Percentiles rank a stretch among this genome's conserved stretches.
phyloP scores from a whole-genome alignment of 2,888 invertebrate genomes.

The Nymphalis polychloros region DNA sequence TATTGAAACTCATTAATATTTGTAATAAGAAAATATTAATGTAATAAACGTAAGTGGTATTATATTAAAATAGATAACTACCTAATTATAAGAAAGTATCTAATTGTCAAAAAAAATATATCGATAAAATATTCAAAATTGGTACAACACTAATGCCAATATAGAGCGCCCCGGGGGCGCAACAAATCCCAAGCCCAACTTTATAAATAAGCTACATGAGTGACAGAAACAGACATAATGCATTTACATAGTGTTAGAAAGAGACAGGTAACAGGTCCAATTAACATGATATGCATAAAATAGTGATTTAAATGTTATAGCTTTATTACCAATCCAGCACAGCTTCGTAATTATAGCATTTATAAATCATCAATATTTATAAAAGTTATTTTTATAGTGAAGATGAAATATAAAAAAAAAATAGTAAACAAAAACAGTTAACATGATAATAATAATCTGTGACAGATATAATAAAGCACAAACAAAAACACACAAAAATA shows the following conservation, averaged over 20 bases:
- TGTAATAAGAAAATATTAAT: too few species aligned
- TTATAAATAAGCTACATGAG: conserved; percentile 63
- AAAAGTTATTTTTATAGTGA: neutral
- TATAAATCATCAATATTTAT: neutral
- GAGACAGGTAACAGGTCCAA: conserved; percentile 47
- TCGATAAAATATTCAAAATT: conserved; percentile 35
- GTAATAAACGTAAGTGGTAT: too few species aligned
- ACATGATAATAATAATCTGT: neutral
- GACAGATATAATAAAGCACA: conserved; percentile 9
- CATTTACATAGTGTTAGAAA: conserved; percentile 47
- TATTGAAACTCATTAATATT: too few species aligned
- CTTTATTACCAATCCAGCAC: conserved; percentile 23
- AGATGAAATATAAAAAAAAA: conserved; percentile 14
- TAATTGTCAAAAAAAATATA: conserved; percentile 16
- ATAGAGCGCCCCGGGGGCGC: conserved; percentile 70
- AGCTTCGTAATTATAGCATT: conserved; percentile 17
- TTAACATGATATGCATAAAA: conserved; percentile 32
- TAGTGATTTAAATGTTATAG: conserved; percentile 38
- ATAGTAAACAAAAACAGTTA: conserved; percentile 4
- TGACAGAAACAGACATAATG: conserved; percentile 52
- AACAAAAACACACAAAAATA: conserved; percentile 16
- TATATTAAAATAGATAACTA: too few species aligned
- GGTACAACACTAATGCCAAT: conserved; percentile 59
- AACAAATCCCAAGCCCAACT: conserved; percentile 56
- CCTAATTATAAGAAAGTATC: too few species aligned